phyloP scores from a whole-genome alignment of 2,113 vertebrate species.

The Elgaria multicarinata region DNA sequence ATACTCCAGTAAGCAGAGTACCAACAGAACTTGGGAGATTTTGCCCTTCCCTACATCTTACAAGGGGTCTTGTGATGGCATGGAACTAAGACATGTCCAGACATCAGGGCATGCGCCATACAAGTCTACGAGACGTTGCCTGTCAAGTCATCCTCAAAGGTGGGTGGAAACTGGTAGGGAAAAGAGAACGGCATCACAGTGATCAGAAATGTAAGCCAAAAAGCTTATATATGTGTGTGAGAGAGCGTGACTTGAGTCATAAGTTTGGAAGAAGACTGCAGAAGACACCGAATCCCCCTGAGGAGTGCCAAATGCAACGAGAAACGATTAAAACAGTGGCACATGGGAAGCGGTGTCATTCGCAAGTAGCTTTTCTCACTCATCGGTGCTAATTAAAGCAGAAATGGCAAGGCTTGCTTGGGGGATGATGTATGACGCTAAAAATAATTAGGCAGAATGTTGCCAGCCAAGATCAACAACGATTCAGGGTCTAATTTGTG shows the following conservation, averaged over 20 bases:
- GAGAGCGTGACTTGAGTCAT: background rate
- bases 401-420: background rate
- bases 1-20: too few relatives aligned
- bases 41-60: too few relatives aligned
- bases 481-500: background rate
- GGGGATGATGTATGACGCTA: background rate
- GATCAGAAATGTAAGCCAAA: background rate
- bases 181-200: background rate
- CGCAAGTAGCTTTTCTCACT: background rate
- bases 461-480: background rate
- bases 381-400: slow-evolving; percentile 1
- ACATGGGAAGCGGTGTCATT: background rate
- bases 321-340: background rate
- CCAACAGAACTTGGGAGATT: too few relatives aligned
- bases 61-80: too few relatives aligned
- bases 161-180: too few relatives aligned
- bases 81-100: too few relatives aligned
- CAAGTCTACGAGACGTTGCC: too few relatives aligned
- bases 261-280: background rate
- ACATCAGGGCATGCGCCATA: too few relatives aligned
- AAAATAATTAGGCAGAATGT: slow-evolving; percentile 10
- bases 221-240: background rate
- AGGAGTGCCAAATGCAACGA: too few relatives aligned
- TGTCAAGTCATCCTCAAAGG: too few relatives aligned
- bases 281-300: background rate